Evolutionary conservation across 2,797 vertebrate species (phyloP).

Genomic region (Sarcoramphus papa): DNA sequence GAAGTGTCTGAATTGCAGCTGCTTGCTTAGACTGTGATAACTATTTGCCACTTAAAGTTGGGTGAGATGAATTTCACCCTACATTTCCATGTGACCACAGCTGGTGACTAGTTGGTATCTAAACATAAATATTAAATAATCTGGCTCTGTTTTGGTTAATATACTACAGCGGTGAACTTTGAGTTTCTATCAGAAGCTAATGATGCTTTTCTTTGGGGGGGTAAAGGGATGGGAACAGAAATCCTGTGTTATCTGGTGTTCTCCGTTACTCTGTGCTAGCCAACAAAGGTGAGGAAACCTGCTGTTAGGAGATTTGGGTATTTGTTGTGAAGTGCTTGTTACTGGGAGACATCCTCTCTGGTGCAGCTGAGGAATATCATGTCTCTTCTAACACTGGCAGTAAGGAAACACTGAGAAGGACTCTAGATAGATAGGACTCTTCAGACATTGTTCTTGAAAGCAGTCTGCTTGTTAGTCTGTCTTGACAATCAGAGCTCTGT

Average conservation of each 20-base stretch:
- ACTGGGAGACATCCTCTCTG: slow-evolving; percentile 4
- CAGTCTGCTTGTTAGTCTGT: neutral
- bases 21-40: neutral
- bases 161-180: neutral
- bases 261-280: neutral
- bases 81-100: neutral
- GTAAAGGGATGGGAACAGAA: neutral
- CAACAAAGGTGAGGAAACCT: neutral
- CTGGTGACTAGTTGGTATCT: neutral
- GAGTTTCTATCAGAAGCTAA: neutral
- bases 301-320: neutral
- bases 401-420: neutral
- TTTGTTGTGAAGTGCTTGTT: neutral
- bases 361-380: neutral
- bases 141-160: neutral
- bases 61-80: neutral
- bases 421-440: neutral
- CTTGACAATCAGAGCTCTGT: neutral
- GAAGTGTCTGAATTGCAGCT: neutral
- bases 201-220: neutral
- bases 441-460: neutral
- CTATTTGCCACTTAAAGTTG: neutral
- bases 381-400: neutral
- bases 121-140: neutral
- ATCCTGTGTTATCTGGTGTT: neutral